Percentiles rank a stretch among this genome's conserved stretches.
Evolutionary conservation across 1,140 invertebrate genomes (phyloP).

Genomic region (Leptopilina clavipes): DNA sequence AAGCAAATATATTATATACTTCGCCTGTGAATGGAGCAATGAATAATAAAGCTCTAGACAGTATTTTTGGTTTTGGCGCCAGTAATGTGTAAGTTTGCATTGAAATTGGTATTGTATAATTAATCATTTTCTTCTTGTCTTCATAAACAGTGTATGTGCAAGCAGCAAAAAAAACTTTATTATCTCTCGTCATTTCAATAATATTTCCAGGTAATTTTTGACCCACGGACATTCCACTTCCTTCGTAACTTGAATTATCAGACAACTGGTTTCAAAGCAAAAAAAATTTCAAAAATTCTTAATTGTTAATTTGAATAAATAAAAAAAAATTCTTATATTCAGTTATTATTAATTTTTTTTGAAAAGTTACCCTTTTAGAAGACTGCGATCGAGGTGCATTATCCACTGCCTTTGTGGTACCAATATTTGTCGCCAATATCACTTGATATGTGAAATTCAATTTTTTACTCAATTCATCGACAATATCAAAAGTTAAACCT

Average conservation of each 20-base stretch:
- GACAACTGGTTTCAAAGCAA: background rate
- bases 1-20: constrained; percentile 71
- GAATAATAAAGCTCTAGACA: constrained; percentile 88
- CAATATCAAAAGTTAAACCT: constrained; percentile 87
- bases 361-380: constrained; percentile 36
- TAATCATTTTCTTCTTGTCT: constrained; percentile 79
- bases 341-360: no score
- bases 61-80: constrained; percentile 82
- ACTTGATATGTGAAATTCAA: constrained; percentile 87
- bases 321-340: background rate
- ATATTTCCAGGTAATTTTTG: constrained; percentile 68
- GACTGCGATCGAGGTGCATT: constrained; percentile 5
- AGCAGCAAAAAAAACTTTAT: constrained; percentile 81
- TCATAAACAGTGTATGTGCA: constrained; percentile 83
- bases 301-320: background rate
- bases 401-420: constrained; percentile 42
- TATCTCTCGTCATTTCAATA: constrained; percentile 67
- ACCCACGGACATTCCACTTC: constrained; percentile 45
- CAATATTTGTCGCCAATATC: constrained; percentile 14
- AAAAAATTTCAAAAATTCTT: background rate
- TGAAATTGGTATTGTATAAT: constrained; percentile 87
- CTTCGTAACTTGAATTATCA: background rate
- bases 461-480: constrained; percentile 83
- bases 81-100: constrained; percentile 87
- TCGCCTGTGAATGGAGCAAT: constrained; percentile 87